Evolutionary conservation across 2,888 invertebrate species (phyloP), one percentile per base, ranked within the genome.

Genomic region (Orgyia antiqua): DNA sequence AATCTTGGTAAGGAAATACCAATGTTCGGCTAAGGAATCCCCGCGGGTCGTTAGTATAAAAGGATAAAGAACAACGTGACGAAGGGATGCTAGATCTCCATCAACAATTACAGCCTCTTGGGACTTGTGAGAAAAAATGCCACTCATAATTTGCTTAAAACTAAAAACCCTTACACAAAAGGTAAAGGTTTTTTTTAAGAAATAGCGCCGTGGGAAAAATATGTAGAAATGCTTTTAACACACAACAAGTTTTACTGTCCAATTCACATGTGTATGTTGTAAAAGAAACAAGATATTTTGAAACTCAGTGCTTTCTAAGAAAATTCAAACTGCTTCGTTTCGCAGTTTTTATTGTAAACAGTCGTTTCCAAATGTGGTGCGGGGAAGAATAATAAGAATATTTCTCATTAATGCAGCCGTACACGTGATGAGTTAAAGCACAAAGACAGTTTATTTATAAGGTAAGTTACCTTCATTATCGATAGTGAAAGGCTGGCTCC

Each of bases 401-500:
- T n/a, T n/a, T n/a, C n/a, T n/a, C n/a, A n/a, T n/a, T n/a, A n/a
- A n/a, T n/a, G n/a, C n/a, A n/a, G n/a, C n/a, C n/a, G n/a, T n/a
- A n/a, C n/a, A n/a, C n/a, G n/a, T n/a, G n/a, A n/a, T n/a, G n/a
- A n/a, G n/a, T n/a, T n/a, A n/a, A n/a, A n/a, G n/a, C n/a, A n/a
- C n/a, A n/a, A n/a, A n/a, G n/a, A n/a, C n/a, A n/a, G n/a, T n/a
- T n/a, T n/a, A n/a, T n/a, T n/a, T n/a, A n/a, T n/a, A n/a, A n/a
- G n/a, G n/a, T n/a, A n/a, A n/a, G n/a, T n/a, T 54, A 88, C 96
- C 98, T 67, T 97, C 95, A 67, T 94, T 94, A 71, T 97, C 95
- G 60, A 98, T 95, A 31, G 91, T 90, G 74, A 98, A 98, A 52
- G 97, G 95, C 41, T 93, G 92, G 43, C 65, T 71, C 42, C 69